Evolutionary conservation across 2,113 vertebrate genomes (phyloP).

Genomic region (Forbesichthys agassizii): DNA sequence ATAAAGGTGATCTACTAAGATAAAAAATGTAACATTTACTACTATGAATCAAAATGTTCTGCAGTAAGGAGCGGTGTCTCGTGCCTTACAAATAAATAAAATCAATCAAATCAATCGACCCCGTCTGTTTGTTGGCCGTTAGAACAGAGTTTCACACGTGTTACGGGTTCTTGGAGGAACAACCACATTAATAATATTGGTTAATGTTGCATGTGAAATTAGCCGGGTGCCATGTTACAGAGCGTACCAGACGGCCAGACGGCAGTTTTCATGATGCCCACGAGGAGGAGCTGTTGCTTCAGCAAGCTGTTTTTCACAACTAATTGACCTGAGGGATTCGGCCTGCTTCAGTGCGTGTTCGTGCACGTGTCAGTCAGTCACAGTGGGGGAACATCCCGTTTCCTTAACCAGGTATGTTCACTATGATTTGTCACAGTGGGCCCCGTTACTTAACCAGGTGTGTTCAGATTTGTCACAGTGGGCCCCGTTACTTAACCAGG

Average conservation of each 20-base stretch:
- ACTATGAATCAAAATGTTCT: slow-evolving; percentile 78
- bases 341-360: slow-evolving; percentile 39
- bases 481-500: too few species aligned
- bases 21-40: slow-evolving; percentile 66
- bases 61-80: slow-evolving; percentile 81
- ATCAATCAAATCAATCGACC: slow-evolving; percentile 67
- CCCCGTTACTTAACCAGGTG: too few species aligned
- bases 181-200: too few species aligned
- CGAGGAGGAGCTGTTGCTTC: slow-evolving; percentile 70
- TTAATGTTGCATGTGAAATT: too few species aligned
- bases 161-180: too few species aligned
- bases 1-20: slow-evolving; percentile 43
- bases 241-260: slow-evolving; percentile 8
- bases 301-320: background rate
- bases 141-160: too few species aligned
- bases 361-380: background rate
- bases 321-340: slow-evolving; percentile 28
- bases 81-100: slow-evolving; percentile 80
- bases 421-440: too few species aligned
- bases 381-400: too few species aligned
- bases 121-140: background rate
- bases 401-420: background rate
- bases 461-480: too few species aligned
- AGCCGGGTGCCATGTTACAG: too few species aligned
- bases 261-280: slow-evolving; percentile 57